Percentiles rank a stretch among this genome's conserved stretches.
Conservation (phyloP, 1,140 invertebrate species). For the Trichogramma pretiosum region DNA sequence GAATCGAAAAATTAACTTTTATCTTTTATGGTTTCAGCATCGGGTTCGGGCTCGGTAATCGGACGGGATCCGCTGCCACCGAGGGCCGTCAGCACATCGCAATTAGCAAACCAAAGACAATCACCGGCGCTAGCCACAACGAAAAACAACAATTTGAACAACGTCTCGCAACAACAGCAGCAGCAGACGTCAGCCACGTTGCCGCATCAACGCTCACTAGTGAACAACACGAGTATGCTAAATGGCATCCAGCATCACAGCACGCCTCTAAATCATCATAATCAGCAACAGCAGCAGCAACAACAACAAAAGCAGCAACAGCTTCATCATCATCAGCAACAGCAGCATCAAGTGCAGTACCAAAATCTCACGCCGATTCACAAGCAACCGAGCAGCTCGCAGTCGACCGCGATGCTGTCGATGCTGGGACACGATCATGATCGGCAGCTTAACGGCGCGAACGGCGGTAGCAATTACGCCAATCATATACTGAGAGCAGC, state of each 20-base stretch:
- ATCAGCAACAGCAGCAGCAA: constrained; percentile 21
- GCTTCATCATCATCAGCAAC: constrained; percentile 19
- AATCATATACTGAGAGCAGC: constrained; percentile 21
- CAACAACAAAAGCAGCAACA: constrained; percentile 21
- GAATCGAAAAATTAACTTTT: neutral
- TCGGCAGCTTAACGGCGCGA: no score
- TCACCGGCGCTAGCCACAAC: constrained; percentile 45
- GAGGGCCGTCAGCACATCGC: constrained; percentile 45
- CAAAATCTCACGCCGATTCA: constrained; percentile 24
- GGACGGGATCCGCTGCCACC: constrained; percentile 45
- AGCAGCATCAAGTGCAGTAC: constrained; percentile 16
- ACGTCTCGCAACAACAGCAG: constrained; percentile 25
- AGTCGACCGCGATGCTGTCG: neutral
- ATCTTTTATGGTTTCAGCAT: constrained; percentile 40
- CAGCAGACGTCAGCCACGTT: no score
- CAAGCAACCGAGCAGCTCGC: constrained; percentile 18
- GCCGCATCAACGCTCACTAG: constrained; percentile 24
- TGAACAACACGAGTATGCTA: constrained; percentile 16
- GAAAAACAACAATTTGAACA: constrained; percentile 26
- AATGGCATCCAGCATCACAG: constrained; percentile 9
- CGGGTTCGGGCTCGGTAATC: constrained; percentile 50
- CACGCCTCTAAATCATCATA: no score
- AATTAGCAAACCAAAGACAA: constrained; percentile 30
- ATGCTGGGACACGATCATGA: constrained; percentile 7
- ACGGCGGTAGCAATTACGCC: constrained; percentile 9